Conservation (phyloP, 1,140 invertebrate species). For the Calliphora vicina region DNA sequence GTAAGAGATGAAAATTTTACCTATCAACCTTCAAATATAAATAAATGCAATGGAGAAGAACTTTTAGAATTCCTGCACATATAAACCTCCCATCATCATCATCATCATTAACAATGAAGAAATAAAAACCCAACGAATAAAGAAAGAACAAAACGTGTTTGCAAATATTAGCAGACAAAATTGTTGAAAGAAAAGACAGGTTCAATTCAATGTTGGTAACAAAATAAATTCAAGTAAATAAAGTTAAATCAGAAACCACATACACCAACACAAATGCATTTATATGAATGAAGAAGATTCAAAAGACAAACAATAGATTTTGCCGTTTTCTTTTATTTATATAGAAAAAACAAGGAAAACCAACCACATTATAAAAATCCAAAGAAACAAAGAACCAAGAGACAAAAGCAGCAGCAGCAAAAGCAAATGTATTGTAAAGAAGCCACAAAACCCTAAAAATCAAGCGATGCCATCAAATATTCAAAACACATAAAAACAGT, state of each 20-base stretch:
- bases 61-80: neutral
- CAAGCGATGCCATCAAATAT: neutral
- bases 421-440: neutral
- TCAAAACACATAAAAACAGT: conserved; percentile 1
- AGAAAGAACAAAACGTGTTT: neutral
- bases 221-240: neutral
- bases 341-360: neutral
- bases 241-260: neutral
- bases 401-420: neutral
- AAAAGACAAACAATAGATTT: neutral
- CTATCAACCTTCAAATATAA: neutral
- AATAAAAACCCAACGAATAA: neutral
- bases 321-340: neutral
- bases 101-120: neutral
- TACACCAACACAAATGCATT: neutral
- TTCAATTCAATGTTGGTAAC: neutral
- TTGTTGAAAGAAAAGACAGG: too few relatives aligned
- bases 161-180: neutral
- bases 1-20: neutral
- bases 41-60: neutral
- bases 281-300: too few relatives aligned
- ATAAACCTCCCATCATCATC: neutral
- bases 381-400: too few relatives aligned
- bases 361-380: neutral
- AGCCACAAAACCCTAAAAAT: neutral